These are phyloP conservation scores for Crotophaga sulcirostris DNA, from an alignment of 2,113 vertebrate species.

Conservation along the genomic window DNA sequence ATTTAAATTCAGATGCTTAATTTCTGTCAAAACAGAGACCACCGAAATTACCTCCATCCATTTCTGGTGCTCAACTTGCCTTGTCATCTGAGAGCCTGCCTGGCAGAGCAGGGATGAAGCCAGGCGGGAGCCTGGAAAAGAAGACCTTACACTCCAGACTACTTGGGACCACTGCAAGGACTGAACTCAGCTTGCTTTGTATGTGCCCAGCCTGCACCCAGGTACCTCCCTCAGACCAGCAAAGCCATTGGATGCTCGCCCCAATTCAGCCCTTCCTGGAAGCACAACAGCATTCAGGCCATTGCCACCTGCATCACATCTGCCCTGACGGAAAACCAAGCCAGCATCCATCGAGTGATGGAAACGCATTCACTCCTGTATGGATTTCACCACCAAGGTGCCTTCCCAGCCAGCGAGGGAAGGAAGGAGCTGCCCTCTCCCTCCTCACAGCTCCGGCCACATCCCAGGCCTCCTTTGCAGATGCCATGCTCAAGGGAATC, in stretches of 20 bases:
- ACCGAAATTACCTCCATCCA: conserved; percentile 28
- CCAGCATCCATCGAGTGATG: neutral
- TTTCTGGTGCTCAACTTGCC: neutral
- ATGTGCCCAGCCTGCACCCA: neutral
- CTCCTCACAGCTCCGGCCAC: neutral
- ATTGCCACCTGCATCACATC: neutral
- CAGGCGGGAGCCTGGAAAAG: neutral
- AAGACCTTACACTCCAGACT: neutral
- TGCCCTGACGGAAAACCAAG: neutral
- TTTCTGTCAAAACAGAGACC: conserved; percentile 40
- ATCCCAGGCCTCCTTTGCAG: neutral
- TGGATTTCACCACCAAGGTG: neutral
- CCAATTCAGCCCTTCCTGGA: neutral
- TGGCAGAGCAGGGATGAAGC: neutral
- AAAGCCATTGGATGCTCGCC: neutral
- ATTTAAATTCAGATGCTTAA: conserved; percentile 38
- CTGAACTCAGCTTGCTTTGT: neutral
- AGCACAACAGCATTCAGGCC: too few species aligned
- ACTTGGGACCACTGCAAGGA: neutral
- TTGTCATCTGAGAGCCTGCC: neutral
- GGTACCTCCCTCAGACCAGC: neutral
- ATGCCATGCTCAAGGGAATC: neutral
- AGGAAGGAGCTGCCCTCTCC: neutral
- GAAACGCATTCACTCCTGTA: neutral
- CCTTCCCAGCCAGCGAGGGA: neutral